Percentiles rank a stretch among this genome's conserved stretches.
Conservation (phyloP, 1,140 invertebrate species). For the Diorhabda elongata region DNA sequence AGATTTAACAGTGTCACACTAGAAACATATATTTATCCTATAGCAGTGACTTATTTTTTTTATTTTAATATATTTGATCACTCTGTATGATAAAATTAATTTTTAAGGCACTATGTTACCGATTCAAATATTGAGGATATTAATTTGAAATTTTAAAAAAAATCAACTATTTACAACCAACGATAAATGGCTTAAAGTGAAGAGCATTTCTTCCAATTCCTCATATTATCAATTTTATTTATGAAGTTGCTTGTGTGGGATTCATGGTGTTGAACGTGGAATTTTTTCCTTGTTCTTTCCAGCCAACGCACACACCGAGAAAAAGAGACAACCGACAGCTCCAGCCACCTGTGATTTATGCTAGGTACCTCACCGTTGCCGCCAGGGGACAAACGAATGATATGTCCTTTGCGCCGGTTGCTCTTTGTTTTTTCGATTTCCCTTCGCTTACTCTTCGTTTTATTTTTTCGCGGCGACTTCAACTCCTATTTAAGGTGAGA, state of each 20-base stretch:
- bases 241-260: neutral
- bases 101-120: too few relatives aligned
- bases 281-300: slow-evolving; percentile 2
- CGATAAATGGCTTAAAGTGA: neutral
- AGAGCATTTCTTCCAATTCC: neutral
- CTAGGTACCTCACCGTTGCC: neutral
- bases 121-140: too few relatives aligned
- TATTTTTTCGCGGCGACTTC: neutral
- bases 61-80: too few relatives aligned
- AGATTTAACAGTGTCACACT: too few relatives aligned
- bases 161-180: too few relatives aligned
- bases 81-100: too few relatives aligned
- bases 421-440: neutral
- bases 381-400: slow-evolving; percentile 1
- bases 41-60: too few relatives aligned
- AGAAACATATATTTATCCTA: too few relatives aligned
- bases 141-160: too few relatives aligned
- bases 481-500: too few relatives aligned
- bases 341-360: slow-evolving; percentile 1
- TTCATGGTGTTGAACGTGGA: neutral
- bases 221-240: neutral
- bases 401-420: neutral
- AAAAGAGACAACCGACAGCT: neutral
- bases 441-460: neutral
- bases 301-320: neutral